Percentiles rank a stretch among this genome's conserved stretches.
phyloP scores from a whole-genome alignment of 2,888 invertebrate species.

The Eristalinus aeneus region DNA sequence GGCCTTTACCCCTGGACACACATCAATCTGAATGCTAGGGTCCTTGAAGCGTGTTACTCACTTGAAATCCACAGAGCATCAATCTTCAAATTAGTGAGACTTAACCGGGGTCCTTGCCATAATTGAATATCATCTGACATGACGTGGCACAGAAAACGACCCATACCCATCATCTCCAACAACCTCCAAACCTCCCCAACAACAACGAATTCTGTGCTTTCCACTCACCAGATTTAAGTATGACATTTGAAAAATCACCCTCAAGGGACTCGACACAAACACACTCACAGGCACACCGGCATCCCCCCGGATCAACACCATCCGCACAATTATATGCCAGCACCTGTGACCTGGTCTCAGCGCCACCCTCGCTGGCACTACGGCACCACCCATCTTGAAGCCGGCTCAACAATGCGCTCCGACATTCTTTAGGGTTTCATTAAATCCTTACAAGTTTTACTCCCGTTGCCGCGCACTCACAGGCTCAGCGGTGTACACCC shows the following conservation, averaged over 20 bases:
- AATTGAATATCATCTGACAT: not conserved
- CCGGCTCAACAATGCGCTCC: constrained; percentile 1
- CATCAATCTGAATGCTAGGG: not conserved
- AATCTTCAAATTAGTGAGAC: not conserved
- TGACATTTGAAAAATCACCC: not conserved
- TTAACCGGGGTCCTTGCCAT: not conserved
- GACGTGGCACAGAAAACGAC: not conserved
- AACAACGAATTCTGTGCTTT: not conserved
- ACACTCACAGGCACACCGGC: not conserved
- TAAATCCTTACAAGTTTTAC: constrained; percentile 29
- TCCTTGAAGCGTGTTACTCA: not conserved
- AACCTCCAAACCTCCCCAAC: not conserved
- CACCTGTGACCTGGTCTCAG: not conserved
- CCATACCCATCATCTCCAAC: no score
- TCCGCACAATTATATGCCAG: not conserved
- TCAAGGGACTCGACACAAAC: not conserved
- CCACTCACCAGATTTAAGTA: not conserved
- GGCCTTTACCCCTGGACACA: not conserved
- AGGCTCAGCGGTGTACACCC: not conserved
- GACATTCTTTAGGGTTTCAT: constrained; percentile 45
- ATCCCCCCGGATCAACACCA: not conserved
- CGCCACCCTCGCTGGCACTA: not conserved
- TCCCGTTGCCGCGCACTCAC: not conserved
- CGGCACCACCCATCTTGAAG: not conserved
- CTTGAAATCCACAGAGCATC: not conserved